Evolutionary conservation across 2,113 vertebrate genomes (phyloP), one percentile per base, ranked within the genome.

Genomic region (Phainopepla nitens): DNA sequence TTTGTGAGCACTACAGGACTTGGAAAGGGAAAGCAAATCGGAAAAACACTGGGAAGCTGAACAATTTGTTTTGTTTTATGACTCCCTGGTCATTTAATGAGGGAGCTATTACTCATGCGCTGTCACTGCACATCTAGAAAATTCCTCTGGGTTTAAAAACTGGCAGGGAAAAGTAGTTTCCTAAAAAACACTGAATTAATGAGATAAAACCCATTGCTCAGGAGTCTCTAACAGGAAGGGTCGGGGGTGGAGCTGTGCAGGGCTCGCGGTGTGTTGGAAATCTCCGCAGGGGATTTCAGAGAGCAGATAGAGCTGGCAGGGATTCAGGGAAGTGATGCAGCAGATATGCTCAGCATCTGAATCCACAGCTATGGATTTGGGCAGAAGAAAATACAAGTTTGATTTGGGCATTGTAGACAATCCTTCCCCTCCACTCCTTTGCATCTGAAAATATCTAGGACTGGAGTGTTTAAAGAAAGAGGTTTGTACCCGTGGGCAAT

Each of bases 11-110:
- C 77, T 94, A 88, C 81, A 72, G 73, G 88, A 85, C 70, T 70
- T 89, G 85, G 93, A 92, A 90, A 60, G 85, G 82, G 87, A 95
- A 87, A 85, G 66, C 85, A 58, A 53, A 71, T 61, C 41, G 81
- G 84, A 90, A 82, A 94, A 95, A 94, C 75, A 87, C 62, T 36
- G 57, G 94, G 50, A 31, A 45, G 89, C 69, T 58, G 82, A 81
- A 96, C 78, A 94, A 95, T 96, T 96, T 97, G 96, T 96, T 97
- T 96, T 94, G 89, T 85, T 97, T 96, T 93, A 89, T 94, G 95
- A 88, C 82, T 97, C 87, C 82, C 61, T 66, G 64, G 89, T 95
- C 56, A 56, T 88, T 87, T 87, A 80, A 87, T 82, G 82, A 90
- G 94, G 92, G 68, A 93, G 84, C 72, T 35, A n/a, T 77, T 61